Base-by-base conservation (phyloP, 2,113 vertebrate genomes). In the Mandrillus leucophaeus region DNA sequence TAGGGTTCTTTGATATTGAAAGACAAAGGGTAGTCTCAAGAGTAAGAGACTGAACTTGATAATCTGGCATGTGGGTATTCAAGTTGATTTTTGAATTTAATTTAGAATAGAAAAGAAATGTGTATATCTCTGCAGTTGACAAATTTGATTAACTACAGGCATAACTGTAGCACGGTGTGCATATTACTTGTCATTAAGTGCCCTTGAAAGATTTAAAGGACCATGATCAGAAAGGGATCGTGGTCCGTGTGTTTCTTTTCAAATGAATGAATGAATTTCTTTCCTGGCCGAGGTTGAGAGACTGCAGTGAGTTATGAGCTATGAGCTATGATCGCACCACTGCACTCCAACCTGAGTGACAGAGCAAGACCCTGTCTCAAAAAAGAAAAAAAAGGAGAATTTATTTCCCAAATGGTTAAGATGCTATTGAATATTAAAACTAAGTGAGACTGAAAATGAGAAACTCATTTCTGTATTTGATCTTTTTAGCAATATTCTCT, bases 361-460 rank as follows among this genome's bases (percentile, higher is more conserved):
- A 64, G 27, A 64, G 61, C 30, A 64, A 64, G 61, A 64, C 61
- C 27, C 61, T 64, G 61, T 64, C 61, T 32, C 12, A 13, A 14
- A 32, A 64, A 32, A 64, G 27, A 27, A 27, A 32, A 64, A 64
- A 64, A 64, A 64, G 25, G 27, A 30, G 27, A 64, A 64, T 64
- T 64, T 64, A 64, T 64, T 64, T 64, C 61, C 61, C 68, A 82
- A 85, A 73, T 90, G n/a, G 57, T 93, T 61, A 94, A 48, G 11
- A 73, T 48, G 30, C 2, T 66, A 22, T 73, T 79, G 52, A 93
- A 16, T 64, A 90, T 93, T 90, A 82, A 94, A 97, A 88, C 55
- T 68, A 68, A 93, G 73, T 72, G 94, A 75, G 27, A 81, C 27
- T 59, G 38, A 90, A 96, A 79, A 93, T 43, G n/a, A 61, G 6